Evolutionary conservation across 2,797 vertebrate species (phyloP), one percentile per base, ranked within the genome.

Genomic region (Chromis chromis): DNA sequence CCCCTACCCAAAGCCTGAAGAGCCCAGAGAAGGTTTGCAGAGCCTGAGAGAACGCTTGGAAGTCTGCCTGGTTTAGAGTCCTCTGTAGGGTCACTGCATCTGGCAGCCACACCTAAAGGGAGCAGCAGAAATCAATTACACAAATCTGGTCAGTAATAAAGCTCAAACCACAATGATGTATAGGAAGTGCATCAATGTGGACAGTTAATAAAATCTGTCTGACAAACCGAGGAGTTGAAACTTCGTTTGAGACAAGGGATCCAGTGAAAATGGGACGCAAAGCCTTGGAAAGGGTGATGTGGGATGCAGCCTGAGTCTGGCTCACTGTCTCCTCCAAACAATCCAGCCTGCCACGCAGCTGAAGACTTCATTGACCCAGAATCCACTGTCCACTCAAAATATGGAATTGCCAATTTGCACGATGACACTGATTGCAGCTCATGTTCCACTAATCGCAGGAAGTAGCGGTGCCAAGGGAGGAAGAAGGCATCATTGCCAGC

Each of bases 361-460:
- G 90, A 91, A 14, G 77, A 71, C 14, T 53, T 73, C 69, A 87
- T 76, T 3, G 83, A 74, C 1, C 90, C 90, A 4, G 82, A 75
- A 14, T 92, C 91, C 46, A 87, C 83, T 8, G 90, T 83, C 90
- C 88, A 91, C 56, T 91, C 89, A 25, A 90, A 86, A 65, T 91
- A 91, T 11, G 87, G 90, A 58, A 91, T 70, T 16, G 81, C 76
- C 46, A 90, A 27, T 50, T 83, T 81, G 65, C 90, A 91, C 3
- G 83, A 86, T 6, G 89, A 89, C 36, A 82, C 1, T 12, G 77
- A 79, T 71, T 86, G 84, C 54, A 92, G 83, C 62, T 90, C 77
- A 19, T 52, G 81, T 76, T 92, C 90, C 46, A 90, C 76, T 61
- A 78, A 74, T 57, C 44, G 65, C 61, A 92, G 78, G 69, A 91